Percentiles rank a stretch among this genome's conserved stretches.
These are phyloP conservation scores for Sorex araneus DNA, from an alignment of 2,113 vertebrate genomes.

Conservation along the genomic window DNA sequence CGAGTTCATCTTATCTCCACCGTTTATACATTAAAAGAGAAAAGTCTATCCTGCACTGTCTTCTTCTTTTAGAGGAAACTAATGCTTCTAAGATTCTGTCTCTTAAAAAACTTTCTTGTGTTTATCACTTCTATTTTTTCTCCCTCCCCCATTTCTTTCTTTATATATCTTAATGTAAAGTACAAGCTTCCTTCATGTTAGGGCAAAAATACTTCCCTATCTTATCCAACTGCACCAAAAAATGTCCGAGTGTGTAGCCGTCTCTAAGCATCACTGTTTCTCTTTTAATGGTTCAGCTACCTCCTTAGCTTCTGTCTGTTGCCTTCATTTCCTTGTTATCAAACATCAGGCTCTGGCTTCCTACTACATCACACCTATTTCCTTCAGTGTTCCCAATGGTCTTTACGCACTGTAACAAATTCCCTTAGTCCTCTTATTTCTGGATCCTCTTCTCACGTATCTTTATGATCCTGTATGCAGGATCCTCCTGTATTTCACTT, in stretches of 20 bases:
- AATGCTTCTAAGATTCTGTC: slow-evolving; percentile 29
- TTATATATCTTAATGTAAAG: not conserved
- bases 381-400: not conserved
- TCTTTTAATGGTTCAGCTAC: slow-evolving; percentile 31
- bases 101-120: not conserved
- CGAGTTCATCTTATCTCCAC: not conserved
- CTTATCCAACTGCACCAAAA: slow-evolving; percentile 1
- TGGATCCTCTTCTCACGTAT: not conserved
- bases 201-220: slow-evolving; percentile 26
- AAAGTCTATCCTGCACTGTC: not conserved
- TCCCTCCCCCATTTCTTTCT: not conserved
- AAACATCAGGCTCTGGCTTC: slow-evolving; percentile 22
- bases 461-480: not conserved
- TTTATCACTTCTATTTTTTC: not conserved
- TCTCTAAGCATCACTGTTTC: slow-evolving; percentile 17
- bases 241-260: not conserved
- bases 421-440: not conserved
- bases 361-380: not conserved
- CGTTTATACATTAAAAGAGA: not conserved
- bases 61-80: slow-evolving; percentile 24
- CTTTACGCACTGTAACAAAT: not conserved
- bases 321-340: not conserved
- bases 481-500: not conserved
- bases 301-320: not conserved
- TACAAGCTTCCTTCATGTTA: not conserved